Conservation (phyloP, 2,888 invertebrate genomes). For the Branchellion lobata region DNA sequence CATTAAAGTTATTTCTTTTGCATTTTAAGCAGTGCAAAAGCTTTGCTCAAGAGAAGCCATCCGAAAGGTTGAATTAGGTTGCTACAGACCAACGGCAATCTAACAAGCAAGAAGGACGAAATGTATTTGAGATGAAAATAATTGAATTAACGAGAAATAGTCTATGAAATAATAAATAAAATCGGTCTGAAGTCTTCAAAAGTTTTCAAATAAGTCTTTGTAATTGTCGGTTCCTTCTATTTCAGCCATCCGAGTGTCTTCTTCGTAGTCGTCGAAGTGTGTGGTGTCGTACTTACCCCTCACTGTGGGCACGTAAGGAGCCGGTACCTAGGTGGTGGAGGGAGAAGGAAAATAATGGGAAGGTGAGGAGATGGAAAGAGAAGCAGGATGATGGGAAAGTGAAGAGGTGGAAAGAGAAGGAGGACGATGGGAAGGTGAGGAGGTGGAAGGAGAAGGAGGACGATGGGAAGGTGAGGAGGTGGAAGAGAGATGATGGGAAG, state of each 20-base stretch:
- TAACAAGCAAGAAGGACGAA: not conserved
- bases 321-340: not conserved
- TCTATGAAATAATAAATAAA: not conserved
- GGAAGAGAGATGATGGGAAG: too few relatives aligned
- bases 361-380: too few relatives aligned
- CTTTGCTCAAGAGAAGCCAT: too few relatives aligned
- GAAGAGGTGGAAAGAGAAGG: too few relatives aligned
- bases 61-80: not conserved
- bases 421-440: too few relatives aligned
- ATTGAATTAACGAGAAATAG: not conserved
- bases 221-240: not conserved
- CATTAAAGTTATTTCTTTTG: too few relatives aligned
- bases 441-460: too few relatives aligned
- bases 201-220: not conserved
- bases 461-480: too few relatives aligned
- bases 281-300: slow-evolving; percentile 13
- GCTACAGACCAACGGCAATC: not conserved
- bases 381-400: too few relatives aligned
- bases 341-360: too few relatives aligned
- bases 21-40: too few relatives aligned
- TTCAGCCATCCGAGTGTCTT: not conserved
- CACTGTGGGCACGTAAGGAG: not conserved
- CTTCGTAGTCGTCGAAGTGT: slow-evolving; percentile 3
- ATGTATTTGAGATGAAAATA: not conserved
- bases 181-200: too few relatives aligned